A percentile compares a stretch with the other conserved stretches of the same genome.
phyloP scores from a whole-genome alignment of 92 coral and sea anemone species.

The Parazoanthus swiftii region DNA sequence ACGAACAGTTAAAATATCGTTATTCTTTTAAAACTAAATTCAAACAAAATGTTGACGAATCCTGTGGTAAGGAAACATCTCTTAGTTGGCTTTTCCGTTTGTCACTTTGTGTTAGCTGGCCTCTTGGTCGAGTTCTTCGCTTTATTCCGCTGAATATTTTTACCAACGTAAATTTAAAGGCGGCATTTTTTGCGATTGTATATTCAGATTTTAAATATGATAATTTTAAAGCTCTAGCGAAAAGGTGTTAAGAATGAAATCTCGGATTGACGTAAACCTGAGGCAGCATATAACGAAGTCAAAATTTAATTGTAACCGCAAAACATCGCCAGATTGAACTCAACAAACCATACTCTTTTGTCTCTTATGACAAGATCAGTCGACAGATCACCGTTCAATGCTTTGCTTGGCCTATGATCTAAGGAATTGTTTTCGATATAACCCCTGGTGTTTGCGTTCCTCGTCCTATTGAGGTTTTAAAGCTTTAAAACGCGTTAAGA shows the following conservation, averaged over 20 bases:
- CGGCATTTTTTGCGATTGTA: neutral
- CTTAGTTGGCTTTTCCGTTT: too few species aligned
- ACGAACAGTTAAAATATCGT: constrained; percentile 1
- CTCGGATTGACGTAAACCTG: neutral
- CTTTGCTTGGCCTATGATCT: neutral
- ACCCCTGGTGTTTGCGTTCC: too few species aligned
- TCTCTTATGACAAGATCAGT: neutral
- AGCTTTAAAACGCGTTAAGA: too few species aligned
- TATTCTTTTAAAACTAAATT: neutral
- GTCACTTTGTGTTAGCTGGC: too few species aligned
- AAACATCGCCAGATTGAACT: neutral
- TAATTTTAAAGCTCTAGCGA: too few species aligned
- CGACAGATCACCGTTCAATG: neutral
- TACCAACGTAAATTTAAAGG: too few species aligned
- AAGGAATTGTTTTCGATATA: neutral
- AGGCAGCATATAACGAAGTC: neutral
- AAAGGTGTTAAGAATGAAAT: neutral
- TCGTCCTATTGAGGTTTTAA: neutral
- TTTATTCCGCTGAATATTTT: neutral
- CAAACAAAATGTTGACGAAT: neutral
- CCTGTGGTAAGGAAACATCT: too few species aligned
- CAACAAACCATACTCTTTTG: neutral
- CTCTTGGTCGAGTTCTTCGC: neutral
- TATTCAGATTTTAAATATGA: neutral
- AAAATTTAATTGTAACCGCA: neutral